Evolutionary conservation across 1,140 invertebrate genomes (phyloP).

Genomic region (Drosophila carrolli): DNA sequence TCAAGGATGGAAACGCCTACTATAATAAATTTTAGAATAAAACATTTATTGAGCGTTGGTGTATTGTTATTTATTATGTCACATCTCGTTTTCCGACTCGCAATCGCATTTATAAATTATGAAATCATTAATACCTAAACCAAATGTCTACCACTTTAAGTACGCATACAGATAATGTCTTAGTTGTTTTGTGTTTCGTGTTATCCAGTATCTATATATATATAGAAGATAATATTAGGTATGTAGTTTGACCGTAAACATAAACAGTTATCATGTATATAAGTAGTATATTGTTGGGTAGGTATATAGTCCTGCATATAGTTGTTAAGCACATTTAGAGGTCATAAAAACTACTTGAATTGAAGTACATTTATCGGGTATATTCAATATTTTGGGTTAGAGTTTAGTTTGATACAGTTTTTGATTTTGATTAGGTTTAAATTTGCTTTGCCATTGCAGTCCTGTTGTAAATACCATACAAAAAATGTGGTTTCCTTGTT

Average conservation of each 20-base stretch:
- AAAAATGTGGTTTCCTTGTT: constrained; percentile 46
- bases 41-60: constrained; percentile 56
- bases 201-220: constrained; percentile 33
- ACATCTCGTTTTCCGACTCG: constrained; percentile 37
- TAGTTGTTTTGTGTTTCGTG: constrained; percentile 46
- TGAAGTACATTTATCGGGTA: constrained; percentile 51
- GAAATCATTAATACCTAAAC: constrained; percentile 58
- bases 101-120: constrained; percentile 50
- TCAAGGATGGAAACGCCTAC: constrained; percentile 9
- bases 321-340: constrained; percentile 76
- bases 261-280: constrained; percentile 53
- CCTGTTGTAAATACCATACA: constrained; percentile 68
- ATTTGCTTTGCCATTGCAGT: constrained; percentile 32
- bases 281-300: constrained; percentile 46
- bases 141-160: constrained; percentile 51
- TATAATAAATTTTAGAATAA: constrained; percentile 6
- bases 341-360: constrained; percentile 68
- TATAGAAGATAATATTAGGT: constrained; percentile 41
- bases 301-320: constrained; percentile 55
- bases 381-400: constrained; percentile 23
- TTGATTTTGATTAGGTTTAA: constrained; percentile 10
- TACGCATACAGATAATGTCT: constrained; percentile 73
- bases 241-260: constrained; percentile 38
- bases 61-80: constrained; percentile 59
- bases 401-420: constrained; percentile 31